phyloP scores from a whole-genome alignment of 2,888 invertebrate genomes.

The Chrysotoxum bicinctum region DNA sequence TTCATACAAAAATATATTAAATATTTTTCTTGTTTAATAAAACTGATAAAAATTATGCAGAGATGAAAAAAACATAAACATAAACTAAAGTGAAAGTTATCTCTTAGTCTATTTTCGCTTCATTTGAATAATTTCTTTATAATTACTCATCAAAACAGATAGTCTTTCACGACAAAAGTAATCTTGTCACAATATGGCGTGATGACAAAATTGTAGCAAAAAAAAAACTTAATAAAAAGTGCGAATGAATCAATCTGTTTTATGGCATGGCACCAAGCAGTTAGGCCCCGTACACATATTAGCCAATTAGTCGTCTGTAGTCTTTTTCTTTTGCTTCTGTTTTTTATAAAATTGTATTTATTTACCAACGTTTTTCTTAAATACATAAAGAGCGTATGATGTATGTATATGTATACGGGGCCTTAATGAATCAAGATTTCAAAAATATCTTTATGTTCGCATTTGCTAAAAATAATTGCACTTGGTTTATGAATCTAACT shows the following conservation, averaged over 20 bases:
- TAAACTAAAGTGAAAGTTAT: not conserved
- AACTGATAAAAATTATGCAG: not conserved
- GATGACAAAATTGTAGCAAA: not conserved
- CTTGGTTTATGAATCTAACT: slow-evolving; percentile 68
- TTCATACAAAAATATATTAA: not conserved
- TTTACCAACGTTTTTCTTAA: too few relatives aligned
- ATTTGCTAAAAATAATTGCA: slow-evolving; percentile 67
- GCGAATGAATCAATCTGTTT: slow-evolving; percentile 12
- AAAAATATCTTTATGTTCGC: slow-evolving; percentile 16
- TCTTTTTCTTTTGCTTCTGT: too few relatives aligned
- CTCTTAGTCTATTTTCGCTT: not conserved
- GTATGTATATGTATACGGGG: slow-evolving; percentile 9
- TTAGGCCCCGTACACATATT: too few relatives aligned
- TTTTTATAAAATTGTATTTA: too few relatives aligned
- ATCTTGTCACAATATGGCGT: not conserved
- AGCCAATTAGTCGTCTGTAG: too few relatives aligned
- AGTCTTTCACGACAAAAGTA: not conserved
- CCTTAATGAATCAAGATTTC: slow-evolving; percentile 12
- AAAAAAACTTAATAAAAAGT: not conserved
- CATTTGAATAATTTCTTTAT: not conserved
- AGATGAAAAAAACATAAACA: not conserved
- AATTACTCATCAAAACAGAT: not conserved
- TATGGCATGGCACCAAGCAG: too few relatives aligned
- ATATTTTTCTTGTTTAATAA: too few relatives aligned
- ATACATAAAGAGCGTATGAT: not conserved